Evolutionary conservation across 2,797 vertebrate genomes (phyloP).

Genomic region (Pogonophryne albipinna): DNA sequence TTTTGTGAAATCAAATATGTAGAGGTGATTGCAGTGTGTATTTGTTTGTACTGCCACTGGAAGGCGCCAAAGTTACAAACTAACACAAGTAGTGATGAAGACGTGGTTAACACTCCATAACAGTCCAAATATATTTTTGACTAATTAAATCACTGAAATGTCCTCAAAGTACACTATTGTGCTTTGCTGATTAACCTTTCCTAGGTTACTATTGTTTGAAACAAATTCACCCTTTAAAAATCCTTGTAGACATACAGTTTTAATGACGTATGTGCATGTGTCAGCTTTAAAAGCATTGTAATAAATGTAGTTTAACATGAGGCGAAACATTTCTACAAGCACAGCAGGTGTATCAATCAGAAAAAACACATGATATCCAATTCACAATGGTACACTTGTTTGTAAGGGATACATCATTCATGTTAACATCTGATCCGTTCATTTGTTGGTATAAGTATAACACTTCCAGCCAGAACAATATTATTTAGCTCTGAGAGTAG

Average conservation of each 20-base stretch:
- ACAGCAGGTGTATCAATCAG: background rate
- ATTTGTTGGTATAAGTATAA: background rate
- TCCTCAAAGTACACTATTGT: background rate
- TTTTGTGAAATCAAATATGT: background rate
- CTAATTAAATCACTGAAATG: background rate
- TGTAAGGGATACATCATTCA: background rate
- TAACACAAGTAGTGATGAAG: background rate
- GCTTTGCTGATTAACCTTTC: background rate
- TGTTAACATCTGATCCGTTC: background rate
- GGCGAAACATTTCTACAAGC: background rate
- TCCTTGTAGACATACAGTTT: too few relatives aligned
- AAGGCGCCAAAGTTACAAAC: background rate
- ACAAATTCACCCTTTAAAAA: background rate
- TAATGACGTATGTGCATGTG: background rate
- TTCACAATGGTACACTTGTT: background rate
- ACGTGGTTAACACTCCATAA: background rate
- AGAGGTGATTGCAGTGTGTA: background rate
- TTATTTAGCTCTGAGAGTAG: background rate
- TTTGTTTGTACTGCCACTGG: background rate
- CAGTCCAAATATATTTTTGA: background rate
- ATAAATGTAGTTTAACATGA: background rate
- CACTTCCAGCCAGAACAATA: background rate
- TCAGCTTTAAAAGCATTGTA: background rate
- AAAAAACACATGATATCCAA: background rate
- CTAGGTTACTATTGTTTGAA: background rate